Conservation (phyloP, 2,888 invertebrate genomes). For the Patella depressa region DNA sequence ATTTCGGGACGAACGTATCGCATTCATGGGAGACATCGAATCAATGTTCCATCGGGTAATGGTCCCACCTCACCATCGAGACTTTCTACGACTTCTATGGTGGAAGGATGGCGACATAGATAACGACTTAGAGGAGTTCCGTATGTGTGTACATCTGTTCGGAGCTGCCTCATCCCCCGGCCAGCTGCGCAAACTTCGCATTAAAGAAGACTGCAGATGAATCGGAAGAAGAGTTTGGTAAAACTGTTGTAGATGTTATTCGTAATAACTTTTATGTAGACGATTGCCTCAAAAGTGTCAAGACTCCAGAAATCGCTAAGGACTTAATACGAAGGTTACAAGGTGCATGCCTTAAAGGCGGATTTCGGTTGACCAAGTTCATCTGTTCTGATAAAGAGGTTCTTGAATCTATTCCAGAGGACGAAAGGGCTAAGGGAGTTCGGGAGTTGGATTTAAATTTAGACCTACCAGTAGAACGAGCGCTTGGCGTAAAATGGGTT, state of each 20-base stretch:
- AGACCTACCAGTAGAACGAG: neutral
- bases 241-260: neutral
- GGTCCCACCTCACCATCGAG: no score
- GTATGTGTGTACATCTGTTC: neutral
- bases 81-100: constrained; percentile 19
- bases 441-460: constrained; percentile 2
- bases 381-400: neutral
- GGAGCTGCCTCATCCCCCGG: constrained; percentile 10
- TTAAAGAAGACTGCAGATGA: neutral
- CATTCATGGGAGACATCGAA: no score
- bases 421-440: constrained; percentile 1
- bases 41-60: no score
- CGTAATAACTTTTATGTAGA: constrained; percentile 17
- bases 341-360: neutral
- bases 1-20: no score
- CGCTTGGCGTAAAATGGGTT: no score
- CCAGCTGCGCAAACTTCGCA: constrained; percentile 11
- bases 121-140: neutral
- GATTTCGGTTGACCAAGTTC: constrained; percentile 10
- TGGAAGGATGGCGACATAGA: constrained; percentile 9
- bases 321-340: constrained; percentile 1
- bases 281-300: constrained; percentile 12
- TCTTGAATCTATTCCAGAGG: constrained; percentile 10
- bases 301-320: neutral
- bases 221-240: neutral